A percentile compares a stretch with the other conserved stretches of the same genome.
phyloP scores from a whole-genome alignment of 2,888 invertebrate species.

The Cantharis rufa region DNA sequence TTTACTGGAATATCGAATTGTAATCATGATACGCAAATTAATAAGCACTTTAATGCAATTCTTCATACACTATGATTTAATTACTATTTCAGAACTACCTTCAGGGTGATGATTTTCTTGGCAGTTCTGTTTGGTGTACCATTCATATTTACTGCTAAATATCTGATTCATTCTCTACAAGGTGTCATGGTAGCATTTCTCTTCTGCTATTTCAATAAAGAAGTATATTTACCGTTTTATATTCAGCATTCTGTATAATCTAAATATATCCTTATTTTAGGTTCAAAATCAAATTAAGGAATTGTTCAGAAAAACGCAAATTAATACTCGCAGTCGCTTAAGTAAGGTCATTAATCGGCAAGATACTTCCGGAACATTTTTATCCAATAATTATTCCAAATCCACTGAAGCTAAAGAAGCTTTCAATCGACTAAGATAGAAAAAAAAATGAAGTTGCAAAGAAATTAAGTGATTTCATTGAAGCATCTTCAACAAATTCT shows the following conservation, averaged over 20 bases:
- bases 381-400: neutral
- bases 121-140: conserved; percentile 74
- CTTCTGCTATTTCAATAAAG: conserved; percentile 69
- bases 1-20: neutral
- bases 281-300: neutral
- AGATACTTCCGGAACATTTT: neutral
- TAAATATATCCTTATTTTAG: neutral
- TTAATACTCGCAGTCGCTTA: neutral
- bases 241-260: neutral
- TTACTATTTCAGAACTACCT: conserved; percentile 59
- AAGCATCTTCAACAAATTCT: neutral
- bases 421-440: neutral
- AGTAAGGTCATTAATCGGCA: neutral
- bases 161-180: conserved; percentile 64
- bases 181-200: conserved; percentile 67
- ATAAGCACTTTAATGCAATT: neutral
- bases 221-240: conserved; percentile 51
- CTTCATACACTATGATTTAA: neutral
- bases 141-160: conserved; percentile 66
- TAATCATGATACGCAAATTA: neutral
- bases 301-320: neutral
- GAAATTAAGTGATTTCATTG: neutral
- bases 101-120: conserved; percentile 68
- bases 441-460: neutral
- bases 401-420: neutral